Base-by-base conservation (phyloP, 2,113 vertebrate genomes). In the Corythoichthys haematopterus region DNA sequence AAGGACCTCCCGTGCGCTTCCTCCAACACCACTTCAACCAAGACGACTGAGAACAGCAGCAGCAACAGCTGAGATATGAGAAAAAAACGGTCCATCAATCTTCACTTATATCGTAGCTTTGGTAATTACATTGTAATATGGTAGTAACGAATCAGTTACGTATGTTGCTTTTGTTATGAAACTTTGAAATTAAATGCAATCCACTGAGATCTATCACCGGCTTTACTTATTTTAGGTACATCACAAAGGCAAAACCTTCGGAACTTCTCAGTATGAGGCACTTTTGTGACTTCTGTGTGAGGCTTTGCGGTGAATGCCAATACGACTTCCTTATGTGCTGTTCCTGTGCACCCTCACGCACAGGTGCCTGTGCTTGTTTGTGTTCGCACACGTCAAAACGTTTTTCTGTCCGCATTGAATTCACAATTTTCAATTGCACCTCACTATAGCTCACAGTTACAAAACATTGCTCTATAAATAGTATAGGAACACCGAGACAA, bases 31-130 rank as follows among this genome's bases (percentile, higher is more conserved):
- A 74, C 85, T 4, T 89, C 89, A 43, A 86, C 86, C 14, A 90
- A 84, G 71, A 87, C 83, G 55, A 83, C 84, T 16, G 93, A 92
- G 0, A 91, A 94, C 72, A 93, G 86, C 72, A 92, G 88, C 68
- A 94, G 91, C 79, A 91, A 91, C 85, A 93, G 91, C 69, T 90
- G 80, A 90, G 43, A 77, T 74, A 75, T 75, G 80, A 66, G 74
- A 71, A 65, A 12, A 47, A 47, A 47, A 47, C 2, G 1, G 16
- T 51, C 4, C 13, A 7, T 9, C 50, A 5, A n/a, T 52, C n/a
- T 38, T 16, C 16, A 55, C 7, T 55, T 59, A 2, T 58, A 6
- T 28, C 37, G 14, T 58, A 14, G 55, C 8, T 60, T 60, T n/a
- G 35, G 15, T 28, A 28, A 28, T 28, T 16, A 2, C 37, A 53